phyloP scores from a whole-genome alignment of 2,888 invertebrate genomes.

The Galeruca laticollis region DNA sequence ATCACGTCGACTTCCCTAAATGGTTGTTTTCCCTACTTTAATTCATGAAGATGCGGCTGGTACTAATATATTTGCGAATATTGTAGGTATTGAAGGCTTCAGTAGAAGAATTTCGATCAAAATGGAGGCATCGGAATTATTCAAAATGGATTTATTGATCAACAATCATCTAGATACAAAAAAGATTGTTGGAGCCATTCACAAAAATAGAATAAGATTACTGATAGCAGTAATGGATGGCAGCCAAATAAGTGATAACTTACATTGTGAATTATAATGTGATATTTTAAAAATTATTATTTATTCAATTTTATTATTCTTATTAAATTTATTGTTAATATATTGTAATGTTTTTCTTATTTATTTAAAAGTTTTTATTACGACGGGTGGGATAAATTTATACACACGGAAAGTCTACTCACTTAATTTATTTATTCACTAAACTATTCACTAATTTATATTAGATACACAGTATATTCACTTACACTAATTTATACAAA shows the following conservation, averaged over 20 bases:
- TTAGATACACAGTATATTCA: no score
- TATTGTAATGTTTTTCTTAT: no score
- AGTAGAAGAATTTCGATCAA: conserved; percentile 61
- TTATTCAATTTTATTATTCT: no score
- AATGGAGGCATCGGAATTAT: conserved; percentile 61
- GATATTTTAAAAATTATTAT: neutral
- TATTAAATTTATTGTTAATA: no score
- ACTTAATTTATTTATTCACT: no score
- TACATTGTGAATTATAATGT: conserved; percentile 54
- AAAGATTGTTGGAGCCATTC: conserved; percentile 62
- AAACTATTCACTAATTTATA: no score
- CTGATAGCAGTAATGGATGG: conserved; percentile 67
- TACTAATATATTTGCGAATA: neutral
- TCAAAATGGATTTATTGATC: conserved; percentile 59
- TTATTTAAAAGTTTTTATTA: no score
- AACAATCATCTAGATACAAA: conserved; percentile 48
- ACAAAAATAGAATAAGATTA: conserved; percentile 62
- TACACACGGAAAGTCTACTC: no score
- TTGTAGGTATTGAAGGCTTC: conserved; percentile 67
- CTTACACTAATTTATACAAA: no score
- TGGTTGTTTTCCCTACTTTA: no score
- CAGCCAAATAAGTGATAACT: conserved; percentile 59
- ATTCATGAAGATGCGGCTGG: neutral
- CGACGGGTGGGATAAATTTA: no score
- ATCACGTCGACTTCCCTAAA: no score